Base-by-base conservation (phyloP, 2,888 invertebrate species). In the Amblyjoppa proteus region DNA sequence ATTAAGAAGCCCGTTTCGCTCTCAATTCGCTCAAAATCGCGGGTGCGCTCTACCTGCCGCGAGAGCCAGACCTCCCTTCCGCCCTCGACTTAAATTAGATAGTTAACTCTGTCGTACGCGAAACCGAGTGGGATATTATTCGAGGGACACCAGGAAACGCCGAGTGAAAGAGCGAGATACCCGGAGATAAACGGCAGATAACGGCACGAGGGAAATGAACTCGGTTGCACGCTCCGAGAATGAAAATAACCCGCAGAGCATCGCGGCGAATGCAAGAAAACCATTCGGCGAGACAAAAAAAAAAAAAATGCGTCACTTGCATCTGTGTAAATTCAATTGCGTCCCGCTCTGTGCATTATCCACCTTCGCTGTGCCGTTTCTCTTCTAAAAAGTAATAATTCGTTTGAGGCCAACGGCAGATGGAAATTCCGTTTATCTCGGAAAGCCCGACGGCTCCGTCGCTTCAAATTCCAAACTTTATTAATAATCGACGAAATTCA, bases 21-120 rank as follows among this genome's bases (percentile, higher is more conserved):
- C 68, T 73, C 77, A 68, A 84, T 81, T 84, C 68, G 81, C 77
- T 68, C 58, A 81, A 71, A 45, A n/a, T 64, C 66, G 64, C 34
- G 31, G 45, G n/a, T n/a, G 34, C 7, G 25, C 20, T 3, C 25
- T 20, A 13, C 51, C 9, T 28, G 73, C 25, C n/a, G 66, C 25
- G 25, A 76, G 41, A 41, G 68, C 16, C 53, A 53, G 31, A 68
- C 45, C 45, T 16, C 34, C 31, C 68, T 58, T 56, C 69, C 58
- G 11, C 16, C 28, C 71, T 20, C 45, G 68, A 76, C 71, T 84
- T 81, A 84, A 84, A 84, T 81, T 84, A 76, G 76, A 80, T 71
- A 66, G 49, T 66, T 77, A 81, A 81, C 71, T 80, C n/a, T 66
- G 71, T 73, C 28, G 66, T 68, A 38, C 76, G n/a, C 49, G 16